Evolutionary conservation across 1,140 invertebrate species (phyloP).

Genomic region (Pectinophora gossypiella): DNA sequence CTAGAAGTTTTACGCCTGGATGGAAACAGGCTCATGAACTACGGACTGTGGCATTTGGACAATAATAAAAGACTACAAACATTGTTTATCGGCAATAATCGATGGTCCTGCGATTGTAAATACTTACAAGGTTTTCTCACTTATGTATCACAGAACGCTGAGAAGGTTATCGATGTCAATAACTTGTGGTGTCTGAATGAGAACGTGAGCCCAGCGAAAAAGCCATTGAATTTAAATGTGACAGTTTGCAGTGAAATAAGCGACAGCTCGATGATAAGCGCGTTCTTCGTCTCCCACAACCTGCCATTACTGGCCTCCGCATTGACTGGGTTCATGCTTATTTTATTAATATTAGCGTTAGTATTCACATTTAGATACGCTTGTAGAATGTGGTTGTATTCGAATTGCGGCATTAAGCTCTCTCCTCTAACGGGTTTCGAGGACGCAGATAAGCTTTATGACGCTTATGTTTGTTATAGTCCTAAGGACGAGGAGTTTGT

Average conservation of each 20-base stretch:
- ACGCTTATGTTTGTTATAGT: conserved; percentile 93
- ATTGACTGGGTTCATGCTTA: conserved; percentile 83
- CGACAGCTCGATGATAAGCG: conserved; percentile 80
- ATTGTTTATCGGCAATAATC: conserved; percentile 81
- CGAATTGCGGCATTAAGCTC: conserved; percentile 88
- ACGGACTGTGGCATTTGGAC: conserved; percentile 87
- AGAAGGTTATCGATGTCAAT: conserved; percentile 82
- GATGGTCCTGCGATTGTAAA: conserved; percentile 92
- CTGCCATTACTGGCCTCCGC: conserved; percentile 84
- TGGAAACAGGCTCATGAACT: conserved; percentile 87
- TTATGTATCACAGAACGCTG: conserved; percentile 83
- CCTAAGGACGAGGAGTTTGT: conserved; percentile 92
- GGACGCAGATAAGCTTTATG: conserved; percentile 89
- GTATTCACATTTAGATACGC: conserved; percentile 88
- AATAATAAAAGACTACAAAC: conserved; percentile 78
- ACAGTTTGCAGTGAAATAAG: conserved; percentile 80
- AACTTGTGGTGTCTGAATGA: conserved; percentile 80
- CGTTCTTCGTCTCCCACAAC: conserved; percentile 84
- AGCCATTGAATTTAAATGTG: conserved; percentile 80
- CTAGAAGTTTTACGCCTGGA: conserved; percentile 89
- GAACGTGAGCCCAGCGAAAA: conserved; percentile 77
- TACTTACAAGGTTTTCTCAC: conserved; percentile 85
- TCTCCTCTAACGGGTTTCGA: conserved; percentile 84
- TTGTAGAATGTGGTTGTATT: conserved; percentile 90
- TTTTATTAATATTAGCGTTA: conserved; percentile 82